Conservation (phyloP, 2,797 vertebrate genomes). For the Pelobates cultripes region DNA sequence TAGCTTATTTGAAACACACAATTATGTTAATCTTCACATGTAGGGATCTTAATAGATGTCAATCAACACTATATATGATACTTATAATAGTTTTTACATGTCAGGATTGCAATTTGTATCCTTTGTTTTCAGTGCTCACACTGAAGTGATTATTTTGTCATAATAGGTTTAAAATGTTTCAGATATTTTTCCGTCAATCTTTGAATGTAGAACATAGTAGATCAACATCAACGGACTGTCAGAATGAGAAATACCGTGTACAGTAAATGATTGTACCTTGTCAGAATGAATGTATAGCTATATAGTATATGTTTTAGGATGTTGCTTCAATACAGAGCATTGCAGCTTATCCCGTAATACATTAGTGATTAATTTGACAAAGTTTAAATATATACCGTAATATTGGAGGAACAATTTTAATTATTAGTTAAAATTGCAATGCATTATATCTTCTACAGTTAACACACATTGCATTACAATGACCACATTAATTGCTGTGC, state of each 20-base stretch:
- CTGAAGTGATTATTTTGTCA: background rate
- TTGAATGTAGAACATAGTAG: background rate
- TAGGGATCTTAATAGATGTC: too few relatives aligned
- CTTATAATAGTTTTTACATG: background rate
- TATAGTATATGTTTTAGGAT: background rate
- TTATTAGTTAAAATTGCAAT: background rate
- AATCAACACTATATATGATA: too few relatives aligned
- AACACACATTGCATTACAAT: background rate
- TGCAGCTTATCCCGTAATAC: background rate
- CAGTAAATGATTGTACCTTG: background rate
- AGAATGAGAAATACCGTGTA: background rate
- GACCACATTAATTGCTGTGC: background rate
- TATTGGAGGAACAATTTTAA: background rate
- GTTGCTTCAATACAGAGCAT: background rate
- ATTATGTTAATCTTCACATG: too few relatives aligned
- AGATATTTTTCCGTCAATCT: background rate
- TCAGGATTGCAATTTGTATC: background rate
- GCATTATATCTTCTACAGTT: background rate
- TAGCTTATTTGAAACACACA: too few relatives aligned
- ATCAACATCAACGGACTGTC: background rate
- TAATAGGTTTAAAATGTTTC: background rate
- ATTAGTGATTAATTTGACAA: background rate
- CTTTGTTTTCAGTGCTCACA: background rate
- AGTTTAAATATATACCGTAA: background rate
- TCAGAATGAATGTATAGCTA: background rate